Conservation (phyloP, 2,797 vertebrate species). For the Hoplostethus mediterraneus region DNA sequence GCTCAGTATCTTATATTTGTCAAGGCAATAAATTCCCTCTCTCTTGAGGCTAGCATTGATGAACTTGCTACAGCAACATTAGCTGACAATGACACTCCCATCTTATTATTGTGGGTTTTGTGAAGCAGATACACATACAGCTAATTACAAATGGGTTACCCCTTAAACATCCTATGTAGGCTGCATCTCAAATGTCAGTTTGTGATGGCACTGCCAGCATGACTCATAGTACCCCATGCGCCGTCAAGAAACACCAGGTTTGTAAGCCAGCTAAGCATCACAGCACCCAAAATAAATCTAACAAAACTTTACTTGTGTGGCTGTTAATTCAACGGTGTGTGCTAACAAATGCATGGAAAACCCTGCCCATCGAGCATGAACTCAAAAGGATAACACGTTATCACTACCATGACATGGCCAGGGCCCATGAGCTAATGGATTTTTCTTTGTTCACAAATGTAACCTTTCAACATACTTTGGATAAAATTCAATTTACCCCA, state of each 20-base stretch:
- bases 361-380: background rate
- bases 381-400: background rate
- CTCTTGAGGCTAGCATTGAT: no score
- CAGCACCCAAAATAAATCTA: no score
- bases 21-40: no score
- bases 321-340: background rate
- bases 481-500: background rate
- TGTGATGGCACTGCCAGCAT: background rate
- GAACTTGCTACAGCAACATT: no score
- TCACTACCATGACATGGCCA: background rate
- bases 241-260: background rate
- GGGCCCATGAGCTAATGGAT: background rate
- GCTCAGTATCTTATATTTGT: no score
- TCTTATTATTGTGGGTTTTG: background rate
- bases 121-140: slow-evolving; percentile 3
- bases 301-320: no score
- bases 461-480: background rate
- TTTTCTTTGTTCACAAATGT: slow-evolving; percentile 2
- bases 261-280: background rate
- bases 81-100: no score
- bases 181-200: slow-evolving; percentile 2
- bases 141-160: slow-evolving; percentile 26
- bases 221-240: background rate
- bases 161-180: slow-evolving; percentile 21
- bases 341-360: background rate